These are phyloP conservation scores for Limnephilus auricula DNA, from an alignment of 2,888 invertebrate species.

Conservation along the genomic window DNA sequence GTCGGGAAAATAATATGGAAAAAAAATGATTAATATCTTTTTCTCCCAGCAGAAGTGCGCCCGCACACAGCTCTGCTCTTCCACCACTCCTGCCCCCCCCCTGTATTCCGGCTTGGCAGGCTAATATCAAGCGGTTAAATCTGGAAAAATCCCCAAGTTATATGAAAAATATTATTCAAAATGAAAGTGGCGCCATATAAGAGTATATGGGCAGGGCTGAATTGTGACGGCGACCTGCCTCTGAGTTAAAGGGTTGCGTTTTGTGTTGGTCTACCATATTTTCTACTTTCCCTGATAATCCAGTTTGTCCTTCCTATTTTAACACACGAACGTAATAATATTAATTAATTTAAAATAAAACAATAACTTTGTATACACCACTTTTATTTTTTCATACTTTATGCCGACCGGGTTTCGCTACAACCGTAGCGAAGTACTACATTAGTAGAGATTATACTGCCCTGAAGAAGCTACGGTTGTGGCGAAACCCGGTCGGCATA, in stretches of 20 bases:
- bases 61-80: background rate
- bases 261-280: background rate
- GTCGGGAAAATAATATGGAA: conserved; percentile 40
- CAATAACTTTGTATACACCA: too few species aligned
- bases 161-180: conserved; percentile 66
- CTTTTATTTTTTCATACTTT: too few species aligned
- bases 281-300: too few species aligned
- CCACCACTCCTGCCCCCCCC: background rate
- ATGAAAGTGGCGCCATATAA: conserved; percentile 64
- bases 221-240: background rate
- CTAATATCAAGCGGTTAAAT: conserved; percentile 64
- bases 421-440: too few species aligned
- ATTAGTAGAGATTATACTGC: too few species aligned
- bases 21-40: conserved; percentile 55
- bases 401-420: too few species aligned
- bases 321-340: too few species aligned
- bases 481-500: too few species aligned
- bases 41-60: conserved; percentile 20
- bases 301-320: too few species aligned
- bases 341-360: too few species aligned
- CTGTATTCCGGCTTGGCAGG: background rate
- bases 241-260: background rate
- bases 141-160: conserved; percentile 65
- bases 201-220: conserved; percentile 56
- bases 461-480: too few species aligned